Conservation (phyloP, 2,113 vertebrate species). For the Argyrosomus japonicus region DNA sequence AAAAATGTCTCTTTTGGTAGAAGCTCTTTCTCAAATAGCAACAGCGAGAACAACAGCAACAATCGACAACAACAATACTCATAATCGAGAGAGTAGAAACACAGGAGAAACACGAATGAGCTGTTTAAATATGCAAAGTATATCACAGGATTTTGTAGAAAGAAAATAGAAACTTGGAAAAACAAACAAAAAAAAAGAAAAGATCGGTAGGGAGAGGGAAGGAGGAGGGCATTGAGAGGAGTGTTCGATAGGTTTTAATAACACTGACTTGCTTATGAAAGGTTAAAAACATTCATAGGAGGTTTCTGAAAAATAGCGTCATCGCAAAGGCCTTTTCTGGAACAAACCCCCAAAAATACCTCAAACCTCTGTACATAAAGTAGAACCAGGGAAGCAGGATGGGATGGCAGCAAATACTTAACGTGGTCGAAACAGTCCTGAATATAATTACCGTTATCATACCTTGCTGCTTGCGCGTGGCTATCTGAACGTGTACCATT, state of each 20-base stretch:
- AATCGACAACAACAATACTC: conserved; percentile 77
- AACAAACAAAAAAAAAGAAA: conserved; percentile 29
- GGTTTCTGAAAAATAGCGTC: conserved; percentile 68
- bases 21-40: conserved; percentile 82
- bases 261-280: conserved; percentile 79
- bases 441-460: conserved; percentile 49
- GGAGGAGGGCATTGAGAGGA: not conserved
- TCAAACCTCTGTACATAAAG: conserved; percentile 72
- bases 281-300: conserved; percentile 80
- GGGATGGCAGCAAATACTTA: conserved; percentile 49
- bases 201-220: not conserved
- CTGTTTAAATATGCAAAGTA: conserved; percentile 85
- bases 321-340: conserved; percentile 34
- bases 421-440: conserved; percentile 55
- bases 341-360: conserved; percentile 66
- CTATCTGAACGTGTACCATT: conserved; percentile 63
- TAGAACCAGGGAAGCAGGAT: conserved; percentile 7
- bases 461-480: conserved; percentile 43
- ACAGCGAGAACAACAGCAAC: conserved; percentile 79
- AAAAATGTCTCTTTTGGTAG: conserved; percentile 84
- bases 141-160: conserved; percentile 81
- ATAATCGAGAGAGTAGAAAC: conserved; percentile 78
- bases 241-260: conserved; percentile 64
- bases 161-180: conserved; percentile 71
- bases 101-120: conserved; percentile 78